Evolutionary conservation across 1,140 invertebrate species (phyloP).

Genomic region (Holcopasites calliopsidis): DNA sequence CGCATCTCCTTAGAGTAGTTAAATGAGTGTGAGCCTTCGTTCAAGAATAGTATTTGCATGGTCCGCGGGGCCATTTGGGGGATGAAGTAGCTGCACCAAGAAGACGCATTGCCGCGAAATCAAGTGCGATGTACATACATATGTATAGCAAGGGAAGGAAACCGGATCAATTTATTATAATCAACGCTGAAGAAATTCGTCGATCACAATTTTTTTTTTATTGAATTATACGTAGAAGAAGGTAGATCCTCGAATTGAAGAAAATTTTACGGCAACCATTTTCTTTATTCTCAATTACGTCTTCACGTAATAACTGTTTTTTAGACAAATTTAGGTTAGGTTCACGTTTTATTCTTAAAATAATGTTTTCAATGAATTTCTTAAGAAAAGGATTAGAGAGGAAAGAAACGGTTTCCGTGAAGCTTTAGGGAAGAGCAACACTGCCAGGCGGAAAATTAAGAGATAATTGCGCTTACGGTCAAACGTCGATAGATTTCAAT

Average conservation of each 20-base stretch:
- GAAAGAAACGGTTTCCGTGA: neutral
- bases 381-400: neutral
- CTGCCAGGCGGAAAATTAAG: slow-evolving; percentile 38
- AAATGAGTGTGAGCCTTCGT: slow-evolving; percentile 11
- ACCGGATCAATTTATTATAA: neutral
- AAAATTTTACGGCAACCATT: neutral
- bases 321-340: too few relatives aligned
- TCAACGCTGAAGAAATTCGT: neutral
- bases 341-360: neutral
- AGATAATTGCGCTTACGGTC: neutral
- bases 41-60: neutral
- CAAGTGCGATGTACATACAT: neutral
- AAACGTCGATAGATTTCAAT: slow-evolving; percentile 18
- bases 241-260: neutral
- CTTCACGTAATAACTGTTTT: too few relatives aligned
- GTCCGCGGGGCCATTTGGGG: neutral
- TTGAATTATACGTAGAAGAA: neutral
- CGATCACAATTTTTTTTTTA: neutral
- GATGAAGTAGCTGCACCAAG: neutral
- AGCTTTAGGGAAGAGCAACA: slow-evolving; percentile 13
- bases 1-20: slow-evolving; percentile 44
- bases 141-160: too few relatives aligned
- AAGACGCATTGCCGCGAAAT: neutral
- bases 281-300: neutral
- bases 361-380: neutral